Evolutionary conservation across 2,888 invertebrate genomes (phyloP), one percentile per base, ranked within the genome.

Genomic region (Catocala nupta): DNA sequence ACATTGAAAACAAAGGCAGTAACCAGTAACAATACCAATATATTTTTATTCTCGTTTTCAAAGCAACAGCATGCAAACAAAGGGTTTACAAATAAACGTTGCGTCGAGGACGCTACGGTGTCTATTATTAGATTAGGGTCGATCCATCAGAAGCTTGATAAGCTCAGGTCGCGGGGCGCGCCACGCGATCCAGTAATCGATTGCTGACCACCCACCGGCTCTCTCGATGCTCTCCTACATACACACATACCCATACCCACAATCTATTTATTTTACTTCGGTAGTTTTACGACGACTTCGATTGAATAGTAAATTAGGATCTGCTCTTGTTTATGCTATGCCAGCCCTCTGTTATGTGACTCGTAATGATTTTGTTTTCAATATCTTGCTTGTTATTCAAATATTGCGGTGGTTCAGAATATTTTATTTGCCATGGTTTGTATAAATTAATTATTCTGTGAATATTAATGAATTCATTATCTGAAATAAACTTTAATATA

Each of bases 41-140:
- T n/a, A 10, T 16, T 9, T 7, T 16, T 10, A 13, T 42, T 3
- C 16, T 52, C 39, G 33, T 13, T 52, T 52, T 5, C n/a, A 56
- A 47, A 59, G 33, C 39, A 61, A 59, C 59, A 49, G 48, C 63
- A 75, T 63, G 52, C 68, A 70, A 73, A 75, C 68, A 75, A 73
- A 70, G 62, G 63, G 62, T 64, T 70, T 58, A 68, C 65, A 65
- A 70, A 65, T 73, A 66, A 16, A 10, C 48, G 50, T 57, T 55
- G 55, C 61, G 57, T 68, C 61, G 75, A 78, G 78, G 81, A 79
- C 79, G 86, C 66, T 79, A 79, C 80, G 81, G 82, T 64, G 76
- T 84, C 87, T 90, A 88, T 89, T 87, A 90, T 90, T 90, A 88
- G 89, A 89, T 89, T 87, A 89, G 85, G 84, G 88, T 88, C 87